phyloP scores from a whole-genome alignment of 2,797 vertebrate genomes.

The Pempheris klunzingeri region DNA sequence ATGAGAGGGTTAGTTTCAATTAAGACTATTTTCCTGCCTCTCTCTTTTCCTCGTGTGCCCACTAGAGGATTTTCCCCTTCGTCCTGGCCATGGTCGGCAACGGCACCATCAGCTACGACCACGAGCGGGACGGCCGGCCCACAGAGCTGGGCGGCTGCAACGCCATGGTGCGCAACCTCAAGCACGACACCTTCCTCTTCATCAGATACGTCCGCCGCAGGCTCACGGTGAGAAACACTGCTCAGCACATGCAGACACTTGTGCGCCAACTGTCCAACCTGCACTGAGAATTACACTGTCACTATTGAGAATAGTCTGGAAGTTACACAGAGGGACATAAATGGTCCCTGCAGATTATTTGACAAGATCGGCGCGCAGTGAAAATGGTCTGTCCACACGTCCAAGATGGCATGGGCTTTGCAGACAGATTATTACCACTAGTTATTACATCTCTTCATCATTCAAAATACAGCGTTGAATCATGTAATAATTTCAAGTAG shows the following conservation, averaged over 20 bases:
- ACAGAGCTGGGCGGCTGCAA: conserved; percentile 95
- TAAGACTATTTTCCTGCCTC: background rate
- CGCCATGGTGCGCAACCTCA: conserved; percentile 94
- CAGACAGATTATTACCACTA: background rate
- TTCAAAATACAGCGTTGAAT: background rate
- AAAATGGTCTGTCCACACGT: background rate
- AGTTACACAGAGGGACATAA: too few relatives aligned
- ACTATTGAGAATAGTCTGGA: too few relatives aligned
- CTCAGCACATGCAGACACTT: background rate
- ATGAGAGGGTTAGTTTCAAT: background rate
- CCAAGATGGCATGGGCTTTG: background rate
- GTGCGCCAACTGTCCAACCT: background rate
- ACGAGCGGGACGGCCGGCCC: conserved; percentile 92
- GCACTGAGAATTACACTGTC: too few relatives aligned
- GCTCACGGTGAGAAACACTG: conserved; percentile 89
- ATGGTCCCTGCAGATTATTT: background rate
- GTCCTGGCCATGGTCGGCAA: conserved; percentile 96
- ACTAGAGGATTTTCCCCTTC: conserved; percentile 93
- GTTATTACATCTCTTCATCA: background rate
- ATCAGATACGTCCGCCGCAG: conserved; percentile 94
- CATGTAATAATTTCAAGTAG: background rate
- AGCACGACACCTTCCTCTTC: conserved; percentile 96
- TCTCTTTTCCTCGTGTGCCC: conserved; percentile 3
- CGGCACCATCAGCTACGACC: conserved; percentile 92
- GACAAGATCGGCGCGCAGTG: background rate